Percentiles rank a stretch among this genome's conserved stretches.
Evolutionary conservation across 1,140 invertebrate genomes (phyloP).

Genomic region (Gonatopus flavifemur): DNA sequence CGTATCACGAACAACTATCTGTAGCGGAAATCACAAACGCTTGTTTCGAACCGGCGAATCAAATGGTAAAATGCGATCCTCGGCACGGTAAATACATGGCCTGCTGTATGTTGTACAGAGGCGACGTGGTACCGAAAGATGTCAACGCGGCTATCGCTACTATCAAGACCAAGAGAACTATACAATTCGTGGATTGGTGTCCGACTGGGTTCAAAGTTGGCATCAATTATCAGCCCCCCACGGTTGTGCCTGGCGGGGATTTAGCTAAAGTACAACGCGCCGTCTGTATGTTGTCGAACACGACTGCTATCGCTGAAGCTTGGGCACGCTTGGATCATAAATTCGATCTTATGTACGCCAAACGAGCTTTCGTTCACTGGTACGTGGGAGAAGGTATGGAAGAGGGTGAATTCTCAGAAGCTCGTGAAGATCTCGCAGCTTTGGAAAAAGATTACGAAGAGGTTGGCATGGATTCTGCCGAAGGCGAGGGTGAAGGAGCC

Average conservation of each 20-base stretch:
- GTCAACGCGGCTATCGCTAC: slow-evolving; percentile 58
- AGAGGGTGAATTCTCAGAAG: slow-evolving; percentile 36
- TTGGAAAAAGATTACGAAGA: slow-evolving; percentile 33
- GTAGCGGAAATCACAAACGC: slow-evolving; percentile 52
- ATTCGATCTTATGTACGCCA: slow-evolving; percentile 31
- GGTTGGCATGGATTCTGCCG: slow-evolving; percentile 27
- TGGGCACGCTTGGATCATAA: slow-evolving; percentile 31
- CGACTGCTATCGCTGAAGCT: slow-evolving; percentile 52
- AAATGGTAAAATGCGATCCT: slow-evolving; percentile 70
- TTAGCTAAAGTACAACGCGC: slow-evolving; percentile 65
- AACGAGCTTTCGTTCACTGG: slow-evolving; percentile 62
- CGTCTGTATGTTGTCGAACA: slow-evolving; percentile 70
- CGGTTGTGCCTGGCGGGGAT: slow-evolving; percentile 65
- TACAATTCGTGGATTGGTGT: slow-evolving; percentile 68
- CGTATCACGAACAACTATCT: slow-evolving; percentile 45
- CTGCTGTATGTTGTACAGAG: slow-evolving; percentile 67
- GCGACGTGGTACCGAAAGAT: slow-evolving; percentile 69
- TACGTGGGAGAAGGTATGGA: slow-evolving; percentile 56
- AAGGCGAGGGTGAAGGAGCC: slow-evolving; percentile 16
- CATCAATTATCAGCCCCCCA: slow-evolving; percentile 69
- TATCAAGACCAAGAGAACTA: slow-evolving; percentile 37
- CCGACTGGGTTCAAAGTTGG: slow-evolving; percentile 65
- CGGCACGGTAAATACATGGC: slow-evolving; percentile 61
- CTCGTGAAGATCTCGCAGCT: slow-evolving; percentile 46
- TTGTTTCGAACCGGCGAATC: slow-evolving; percentile 70